Conservation (phyloP, 2,888 invertebrate species). For the Toxonevra muliebris region DNA sequence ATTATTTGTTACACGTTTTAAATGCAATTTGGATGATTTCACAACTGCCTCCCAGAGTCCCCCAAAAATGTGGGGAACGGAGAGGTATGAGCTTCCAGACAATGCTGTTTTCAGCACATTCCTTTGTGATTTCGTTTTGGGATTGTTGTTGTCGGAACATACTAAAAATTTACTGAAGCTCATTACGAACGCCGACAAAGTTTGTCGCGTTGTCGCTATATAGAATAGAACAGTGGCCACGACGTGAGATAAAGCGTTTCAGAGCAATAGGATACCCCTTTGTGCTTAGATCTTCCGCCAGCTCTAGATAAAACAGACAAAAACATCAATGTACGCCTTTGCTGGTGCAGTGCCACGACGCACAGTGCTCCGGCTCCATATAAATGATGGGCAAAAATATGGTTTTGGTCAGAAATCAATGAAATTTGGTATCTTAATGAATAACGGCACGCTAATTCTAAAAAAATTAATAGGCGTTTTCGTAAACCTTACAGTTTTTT, state of each 20-base stretch:
- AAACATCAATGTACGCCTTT: conserved; percentile 31
- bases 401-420: too few relatives aligned
- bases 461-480: conserved; percentile 26
- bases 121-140: conserved; percentile 22
- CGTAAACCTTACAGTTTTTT: too few relatives aligned
- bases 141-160: conserved; percentile 21
- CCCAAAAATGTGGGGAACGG: conserved; percentile 37
- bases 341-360: conserved; percentile 23
- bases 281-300: conserved; percentile 32
- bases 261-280: conserved; percentile 32
- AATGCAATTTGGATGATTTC: conserved; percentile 31
- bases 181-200: conserved; percentile 35
- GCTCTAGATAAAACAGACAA: conserved; percentile 34
- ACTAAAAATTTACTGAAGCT: conserved; percentile 23
- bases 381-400: too few relatives aligned
- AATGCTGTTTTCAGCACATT: conserved; percentile 28
- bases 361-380: conserved; percentile 28
- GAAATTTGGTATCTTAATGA: too few relatives aligned
- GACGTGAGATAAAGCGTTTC: conserved; percentile 31
- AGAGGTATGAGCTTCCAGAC: conserved; percentile 36
- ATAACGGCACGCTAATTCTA: conserved; percentile 34
- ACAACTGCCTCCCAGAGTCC: conserved; percentile 34
- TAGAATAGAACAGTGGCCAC: conserved; percentile 31
- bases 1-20: conserved; percentile 10
- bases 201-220: conserved; percentile 37